Evolutionary conservation across 2,797 vertebrate genomes (phyloP).

Genomic region (Ataeniobius toweri): DNA sequence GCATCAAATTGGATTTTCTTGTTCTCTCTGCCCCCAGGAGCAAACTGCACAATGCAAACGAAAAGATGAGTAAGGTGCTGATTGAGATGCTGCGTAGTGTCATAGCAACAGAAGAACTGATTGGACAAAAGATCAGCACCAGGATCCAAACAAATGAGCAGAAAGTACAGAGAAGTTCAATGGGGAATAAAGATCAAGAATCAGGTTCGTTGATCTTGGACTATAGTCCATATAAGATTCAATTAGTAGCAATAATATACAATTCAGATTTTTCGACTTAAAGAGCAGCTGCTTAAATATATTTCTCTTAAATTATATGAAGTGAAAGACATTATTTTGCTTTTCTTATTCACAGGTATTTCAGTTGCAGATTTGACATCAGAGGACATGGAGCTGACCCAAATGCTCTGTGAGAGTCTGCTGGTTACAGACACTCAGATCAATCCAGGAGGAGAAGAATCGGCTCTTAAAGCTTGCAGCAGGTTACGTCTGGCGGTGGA

Average conservation of each 20-base stretch:
- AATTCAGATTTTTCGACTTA: neutral
- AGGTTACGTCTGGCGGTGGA: conserved; percentile 86
- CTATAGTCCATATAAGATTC: neutral
- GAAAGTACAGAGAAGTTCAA: conserved; percentile 26
- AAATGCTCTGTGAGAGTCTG: conserved; percentile 90
- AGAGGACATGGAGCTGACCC: conserved; percentile 87
- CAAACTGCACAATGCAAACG: conserved; percentile 80
- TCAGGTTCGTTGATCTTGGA: conserved; percentile 59
- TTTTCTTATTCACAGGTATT: conserved; percentile 37
- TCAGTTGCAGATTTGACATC: conserved; percentile 56
- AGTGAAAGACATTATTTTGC: neutral
- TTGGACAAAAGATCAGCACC: conserved; percentile 82
- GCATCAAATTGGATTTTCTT: neutral
- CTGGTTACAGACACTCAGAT: conserved; percentile 83
- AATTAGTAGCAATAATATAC: neutral
- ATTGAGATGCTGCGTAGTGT: conserved; percentile 83
- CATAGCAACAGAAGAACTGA: conserved; percentile 83
- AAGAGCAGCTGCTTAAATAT: neutral
- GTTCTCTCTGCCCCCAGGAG: conserved; percentile 65
- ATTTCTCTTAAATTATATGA: neutral
- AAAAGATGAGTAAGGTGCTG: conserved; percentile 84
- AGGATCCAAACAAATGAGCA: conserved; percentile 49
- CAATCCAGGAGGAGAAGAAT: conserved; percentile 83
- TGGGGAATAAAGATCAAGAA: conserved; percentile 58
- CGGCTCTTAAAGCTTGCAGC: conserved; percentile 78